phyloP scores from a whole-genome alignment of 2,797 vertebrate species.

The Florisuga fusca region DNA sequence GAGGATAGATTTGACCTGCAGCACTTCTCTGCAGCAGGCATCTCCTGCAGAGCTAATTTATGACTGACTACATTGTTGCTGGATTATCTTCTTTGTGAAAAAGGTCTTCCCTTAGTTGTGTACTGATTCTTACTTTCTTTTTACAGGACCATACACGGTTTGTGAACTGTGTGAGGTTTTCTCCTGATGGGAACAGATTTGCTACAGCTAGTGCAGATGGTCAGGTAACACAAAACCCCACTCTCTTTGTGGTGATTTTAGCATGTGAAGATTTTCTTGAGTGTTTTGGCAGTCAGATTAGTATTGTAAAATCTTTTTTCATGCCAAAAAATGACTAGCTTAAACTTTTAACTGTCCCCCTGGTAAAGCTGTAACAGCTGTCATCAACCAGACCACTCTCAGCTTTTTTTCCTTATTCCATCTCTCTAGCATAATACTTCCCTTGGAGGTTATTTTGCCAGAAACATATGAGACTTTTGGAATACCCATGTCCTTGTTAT shows the following conservation, averaged over 20 bases:
- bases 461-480: neutral
- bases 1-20: neutral
- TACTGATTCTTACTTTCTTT: neutral
- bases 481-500: neutral
- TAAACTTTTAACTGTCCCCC: neutral
- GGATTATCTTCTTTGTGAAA: neutral
- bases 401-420: neutral
- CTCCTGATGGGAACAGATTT: slow-evolving; percentile 89
- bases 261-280: neutral
- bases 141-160: slow-evolving; percentile 89
- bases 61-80: neutral
- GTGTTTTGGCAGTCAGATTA: neutral
- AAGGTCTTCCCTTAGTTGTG: neutral
- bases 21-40: neutral
- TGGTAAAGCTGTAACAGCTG: neutral
- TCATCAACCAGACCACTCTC: neutral
- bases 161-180: slow-evolving; percentile 95
- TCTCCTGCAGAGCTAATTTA: neutral
- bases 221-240: slow-evolving; percentile 80
- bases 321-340: neutral
- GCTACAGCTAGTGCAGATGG: slow-evolving; percentile 91
- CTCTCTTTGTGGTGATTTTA: neutral
- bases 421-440: neutral
- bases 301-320: neutral
- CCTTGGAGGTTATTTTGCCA: neutral